Base-by-base conservation (phyloP, 2,888 invertebrate species). In the Lingula anatina region DNA sequence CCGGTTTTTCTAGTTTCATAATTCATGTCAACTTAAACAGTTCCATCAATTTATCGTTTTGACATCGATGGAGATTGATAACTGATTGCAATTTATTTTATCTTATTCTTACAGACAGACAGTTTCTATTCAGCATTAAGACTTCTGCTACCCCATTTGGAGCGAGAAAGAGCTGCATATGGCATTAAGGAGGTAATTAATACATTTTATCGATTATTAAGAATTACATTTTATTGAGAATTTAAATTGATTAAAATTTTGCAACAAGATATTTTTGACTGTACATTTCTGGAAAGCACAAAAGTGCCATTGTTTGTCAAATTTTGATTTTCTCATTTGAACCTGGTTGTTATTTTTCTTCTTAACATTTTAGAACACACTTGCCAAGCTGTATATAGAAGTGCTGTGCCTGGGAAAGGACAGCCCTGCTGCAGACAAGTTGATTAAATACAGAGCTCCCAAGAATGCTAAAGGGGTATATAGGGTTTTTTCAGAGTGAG, bases 141-240 rank as follows among this genome's bases (percentile, higher is more conserved):
- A 56, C 80, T 94, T 28, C 75, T 95, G 9, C 66, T 94, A 26
- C 92, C 94, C 1, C 81, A 84, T 51, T 78, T 84, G 28, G 95
- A 95, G 66, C 83, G 86, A 57, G 86, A 88, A 58, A 82, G 94
- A 58, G 83, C 84, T 36, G 83, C 90, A 0, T 91, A 91, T 76
- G 89, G 91, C 21, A 80, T 95, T 53, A 89, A 90, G 78, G 87
- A 89, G 70, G 78, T 77, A 56, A 49, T 51, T 44, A 23, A 31
- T n/a, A n/a, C n/a, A n/a, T n/a, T n/a, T n/a, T n/a, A n/a, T n/a
- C n/a, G n/a, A n/a, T n/a, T n/a, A 15, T 12, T 39, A 39, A 18
- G 15, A 31, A 31, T 31, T 12, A 15, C 9, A 31, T 31, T 31
- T 31, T 9, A 31, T 12, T 31, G 31, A 31, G 31, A 31, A n/a